Percentiles rank a stretch among this genome's conserved stretches.
Evolutionary conservation across 2,888 invertebrate genomes (phyloP).

Genomic region (Lobophora halterata): DNA sequence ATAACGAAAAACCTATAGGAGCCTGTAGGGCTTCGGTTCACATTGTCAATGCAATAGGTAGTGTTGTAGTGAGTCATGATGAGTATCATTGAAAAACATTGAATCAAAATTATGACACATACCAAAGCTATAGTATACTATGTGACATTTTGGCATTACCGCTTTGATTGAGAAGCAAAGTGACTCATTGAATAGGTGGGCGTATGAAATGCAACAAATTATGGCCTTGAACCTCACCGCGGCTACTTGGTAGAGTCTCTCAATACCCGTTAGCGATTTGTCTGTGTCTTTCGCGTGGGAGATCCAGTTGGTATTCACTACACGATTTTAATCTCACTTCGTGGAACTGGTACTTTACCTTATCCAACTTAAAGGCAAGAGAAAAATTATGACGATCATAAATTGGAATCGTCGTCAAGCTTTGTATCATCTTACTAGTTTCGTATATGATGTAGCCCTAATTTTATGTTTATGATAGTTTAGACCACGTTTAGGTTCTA

Average conservation of each 20-base stretch:
- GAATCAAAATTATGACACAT: conserved; percentile 13
- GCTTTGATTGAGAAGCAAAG: conserved; percentile 52
- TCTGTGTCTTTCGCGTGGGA: conserved; percentile 44
- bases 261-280: conserved; percentile 39
- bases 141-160: conserved; percentile 51
- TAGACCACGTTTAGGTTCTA: conserved; percentile 26
- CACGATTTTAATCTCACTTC: conserved; percentile 24
- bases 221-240: conserved; percentile 65
- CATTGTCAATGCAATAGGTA: no score
- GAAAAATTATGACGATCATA: conserved; percentile 16
- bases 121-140: conserved; percentile 20
- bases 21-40: no score
- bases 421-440: conserved; percentile 16
- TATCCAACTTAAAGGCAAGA: conserved; percentile 21
- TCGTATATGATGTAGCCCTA: conserved; percentile 10
- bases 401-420: conserved; percentile 11
- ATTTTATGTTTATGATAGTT: conserved; percentile 11
- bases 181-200: conserved; percentile 69
- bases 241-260: conserved; percentile 39
- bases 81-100: conserved; percentile 7
- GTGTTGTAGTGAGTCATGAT: conserved; percentile 2
- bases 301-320: conserved; percentile 38
- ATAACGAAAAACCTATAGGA: no score
- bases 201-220: conserved; percentile 64
- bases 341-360: conserved; percentile 19